A percentile compares a stretch with the other conserved stretches of the same genome.
Evolutionary conservation across 2,888 invertebrate genomes (phyloP).

Genomic region (Cheilosia variabilis): DNA sequence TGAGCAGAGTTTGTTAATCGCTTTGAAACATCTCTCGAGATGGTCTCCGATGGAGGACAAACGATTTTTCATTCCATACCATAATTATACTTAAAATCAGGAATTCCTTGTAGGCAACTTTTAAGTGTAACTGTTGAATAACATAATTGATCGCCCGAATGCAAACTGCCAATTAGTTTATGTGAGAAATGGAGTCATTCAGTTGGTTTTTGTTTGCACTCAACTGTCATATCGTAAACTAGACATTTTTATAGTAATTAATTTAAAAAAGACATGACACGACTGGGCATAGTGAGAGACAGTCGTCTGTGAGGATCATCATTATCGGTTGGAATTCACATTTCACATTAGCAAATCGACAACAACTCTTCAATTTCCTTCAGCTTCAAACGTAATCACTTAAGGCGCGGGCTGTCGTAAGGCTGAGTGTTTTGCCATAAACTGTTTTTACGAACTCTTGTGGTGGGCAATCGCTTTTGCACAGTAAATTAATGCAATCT

Average conservation of each 20-base stretch:
- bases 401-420: constrained; percentile 26
- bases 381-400: constrained; percentile 9
- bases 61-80: constrained; percentile 31
- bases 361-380: constrained; percentile 32
- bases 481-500: constrained; percentile 7
- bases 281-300: background rate
- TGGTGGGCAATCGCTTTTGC: constrained; percentile 8
- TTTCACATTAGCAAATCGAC: constrained; percentile 17
- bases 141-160: constrained; percentile 42
- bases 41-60: constrained; percentile 34
- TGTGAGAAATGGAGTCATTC: constrained; percentile 26
- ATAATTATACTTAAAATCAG: constrained; percentile 17
- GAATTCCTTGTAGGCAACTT: constrained; percentile 17
- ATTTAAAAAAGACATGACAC: constrained; percentile 1
- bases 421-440: constrained; percentile 43
- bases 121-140: constrained; percentile 32
- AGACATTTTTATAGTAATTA: constrained; percentile 10
- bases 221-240: constrained; percentile 43
- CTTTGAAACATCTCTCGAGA: constrained; percentile 13
- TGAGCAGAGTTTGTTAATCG: constrained; percentile 10
- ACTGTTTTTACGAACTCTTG: constrained; percentile 14
- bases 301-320: background rate
- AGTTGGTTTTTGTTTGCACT: constrained; percentile 28
- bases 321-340: constrained; percentile 13
- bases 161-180: constrained; percentile 27